Percentiles rank a stretch among this genome's conserved stretches.
Conservation (phyloP, 2,113 vertebrate species). For the Thamnophis sirtalis region DNA sequence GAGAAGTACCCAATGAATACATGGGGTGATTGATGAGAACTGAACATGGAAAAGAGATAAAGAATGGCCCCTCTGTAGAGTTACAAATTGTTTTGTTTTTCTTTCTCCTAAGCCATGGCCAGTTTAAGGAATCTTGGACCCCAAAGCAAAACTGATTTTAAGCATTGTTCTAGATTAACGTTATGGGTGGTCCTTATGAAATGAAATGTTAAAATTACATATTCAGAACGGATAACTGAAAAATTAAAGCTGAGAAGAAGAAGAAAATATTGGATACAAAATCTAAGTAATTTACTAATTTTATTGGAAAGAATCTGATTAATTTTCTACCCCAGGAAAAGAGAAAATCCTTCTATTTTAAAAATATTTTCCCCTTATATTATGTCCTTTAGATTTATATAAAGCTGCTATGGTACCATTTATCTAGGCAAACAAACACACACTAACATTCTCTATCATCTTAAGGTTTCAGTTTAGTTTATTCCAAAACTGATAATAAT, state of each 20-base stretch:
- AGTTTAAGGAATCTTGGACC: background rate
- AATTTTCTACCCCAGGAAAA: background rate
- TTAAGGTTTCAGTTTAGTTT: background rate
- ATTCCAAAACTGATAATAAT: background rate
- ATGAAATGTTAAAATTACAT: background rate
- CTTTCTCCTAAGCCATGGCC: background rate
- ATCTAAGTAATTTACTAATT: background rate
- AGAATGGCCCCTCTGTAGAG: background rate
- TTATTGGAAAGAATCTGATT: background rate
- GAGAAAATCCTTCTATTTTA: no score
- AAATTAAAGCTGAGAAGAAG: background rate
- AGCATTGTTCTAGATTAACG: background rate
- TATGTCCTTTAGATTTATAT: no score
- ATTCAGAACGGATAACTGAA: background rate
- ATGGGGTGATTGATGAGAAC: background rate
- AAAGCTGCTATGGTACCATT: no score
- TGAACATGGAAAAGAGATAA: background rate
- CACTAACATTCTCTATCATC: background rate
- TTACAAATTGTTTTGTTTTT: background rate
- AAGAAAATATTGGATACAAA: background rate
- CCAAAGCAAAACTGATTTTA: background rate
- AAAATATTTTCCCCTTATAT: no score
- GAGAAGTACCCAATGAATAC: background rate
- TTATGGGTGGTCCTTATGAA: background rate
- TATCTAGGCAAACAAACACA: background rate